Percentiles rank a stretch among this genome's conserved stretches.
These are phyloP conservation scores for Beaufortia kweichowensis DNA, from an alignment of 2,113 vertebrate species.

Conservation along the genomic window DNA sequence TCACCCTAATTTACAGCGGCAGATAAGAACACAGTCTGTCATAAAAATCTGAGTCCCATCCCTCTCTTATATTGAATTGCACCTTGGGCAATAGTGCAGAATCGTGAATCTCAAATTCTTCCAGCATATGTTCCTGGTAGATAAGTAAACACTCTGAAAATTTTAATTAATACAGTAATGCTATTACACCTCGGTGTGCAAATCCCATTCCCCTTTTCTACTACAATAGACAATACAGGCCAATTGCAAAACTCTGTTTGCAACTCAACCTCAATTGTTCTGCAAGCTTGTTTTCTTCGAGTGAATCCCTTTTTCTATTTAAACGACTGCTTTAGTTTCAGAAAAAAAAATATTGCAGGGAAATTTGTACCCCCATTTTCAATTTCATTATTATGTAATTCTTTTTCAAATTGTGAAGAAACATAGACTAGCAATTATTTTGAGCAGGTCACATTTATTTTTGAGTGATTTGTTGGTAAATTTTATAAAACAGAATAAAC, in stretches of 20 bases:
- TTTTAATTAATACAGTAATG: slow-evolving; percentile 99
- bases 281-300: slow-evolving; percentile 74
- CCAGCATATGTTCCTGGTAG: slow-evolving; percentile 98
- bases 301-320: slow-evolving; percentile 73
- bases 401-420: slow-evolving; percentile 39
- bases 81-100: slow-evolving; percentile 98
- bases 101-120: slow-evolving; percentile 95
- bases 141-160: slow-evolving; percentile 99
- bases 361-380: slow-evolving; percentile 52
- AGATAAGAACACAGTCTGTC: slow-evolving; percentile 94
- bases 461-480: background rate
- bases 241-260: slow-evolving; percentile 76
- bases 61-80: slow-evolving; percentile 83
- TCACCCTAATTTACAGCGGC: slow-evolving; percentile 91
- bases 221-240: slow-evolving; percentile 79
- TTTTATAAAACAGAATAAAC: too few relatives aligned
- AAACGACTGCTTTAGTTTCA: slow-evolving; percentile 66
- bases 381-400: slow-evolving; percentile 51
- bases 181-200: slow-evolving; percentile 90
- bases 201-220: slow-evolving; percentile 84
- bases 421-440: slow-evolving; percentile 39
- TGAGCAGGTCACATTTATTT: slow-evolving; percentile 48
- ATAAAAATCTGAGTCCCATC: slow-evolving; percentile 81
- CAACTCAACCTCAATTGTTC: slow-evolving; percentile 76
- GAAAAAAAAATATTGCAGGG: slow-evolving; percentile 48